Percentiles rank a stretch among this genome's conserved stretches.
phyloP scores from a whole-genome alignment of 1,140 invertebrate genomes.

The Orchesella cincta region DNA sequence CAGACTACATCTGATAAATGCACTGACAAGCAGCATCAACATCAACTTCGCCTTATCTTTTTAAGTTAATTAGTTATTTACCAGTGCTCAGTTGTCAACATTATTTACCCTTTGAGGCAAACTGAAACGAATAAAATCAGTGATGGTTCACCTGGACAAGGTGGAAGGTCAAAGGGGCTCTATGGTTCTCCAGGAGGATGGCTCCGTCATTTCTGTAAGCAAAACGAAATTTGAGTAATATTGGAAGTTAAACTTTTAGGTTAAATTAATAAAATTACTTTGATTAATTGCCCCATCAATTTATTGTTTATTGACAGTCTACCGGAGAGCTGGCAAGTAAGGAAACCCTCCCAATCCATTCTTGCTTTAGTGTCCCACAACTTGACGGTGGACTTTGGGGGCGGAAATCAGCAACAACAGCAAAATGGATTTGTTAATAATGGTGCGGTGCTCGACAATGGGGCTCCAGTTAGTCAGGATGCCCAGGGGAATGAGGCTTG shows the following conservation, averaged over 20 bases:
- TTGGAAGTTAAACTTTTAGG: too few relatives aligned
- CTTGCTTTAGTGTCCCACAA: background rate
- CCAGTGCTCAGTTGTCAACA: too few relatives aligned
- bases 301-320: constrained; percentile 62
- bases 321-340: constrained; percentile 76
- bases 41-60: too few relatives aligned
- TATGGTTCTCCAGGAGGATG: constrained; percentile 59
- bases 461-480: background rate
- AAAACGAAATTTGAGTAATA: too few relatives aligned
- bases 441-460: background rate
- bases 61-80: too few relatives aligned
- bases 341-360: constrained; percentile 31
- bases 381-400: background rate
- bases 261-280: background rate
- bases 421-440: background rate
- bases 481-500: background rate
- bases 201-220: constrained; percentile 69
- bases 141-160: constrained; percentile 66
- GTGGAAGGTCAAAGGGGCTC: constrained; percentile 78
- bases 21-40: too few relatives aligned
- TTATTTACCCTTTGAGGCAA: background rate
- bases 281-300: background rate
- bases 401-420: background rate
- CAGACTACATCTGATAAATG: too few relatives aligned
- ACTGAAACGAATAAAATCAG: background rate